Base-by-base conservation (phyloP, 2,888 invertebrate genomes). In the Tiphia femorata region DNA sequence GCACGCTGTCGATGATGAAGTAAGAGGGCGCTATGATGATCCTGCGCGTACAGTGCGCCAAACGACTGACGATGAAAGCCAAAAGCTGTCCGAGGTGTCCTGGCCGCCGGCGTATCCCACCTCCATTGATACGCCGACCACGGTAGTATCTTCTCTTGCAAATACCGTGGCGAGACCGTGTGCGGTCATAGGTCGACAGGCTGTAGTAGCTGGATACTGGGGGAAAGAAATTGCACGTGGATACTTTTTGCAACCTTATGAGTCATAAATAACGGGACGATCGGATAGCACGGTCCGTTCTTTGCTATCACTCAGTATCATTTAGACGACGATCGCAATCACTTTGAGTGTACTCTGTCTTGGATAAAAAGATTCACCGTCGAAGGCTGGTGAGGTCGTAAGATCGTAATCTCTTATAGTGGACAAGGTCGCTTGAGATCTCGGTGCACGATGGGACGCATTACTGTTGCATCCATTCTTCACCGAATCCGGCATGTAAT, bases 61-160 rank as follows among this genome's bases (percentile, higher is more conserved):
- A 56, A 54, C 73, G 73, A 30, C 53, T 49, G 7, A 75, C 71
- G 25, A 80, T 58, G 41, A 77, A 76, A 4, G 68, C 70, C 27
- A 79, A 58, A 4, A 79, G 46, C 33, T 74, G 75, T 16, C 76
- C 77, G 8, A 80, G 71, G 1, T 78, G 76, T 27, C 77, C 72
- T 1, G 76, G 78, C 49, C 71, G 65, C 47, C 72, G 70, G 38
- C 79, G 73, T 14, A 60, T 48, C 17, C 55, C 58, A 17, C 67
- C 64, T 17, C 67, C 62, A 23, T 64, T 63, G n/a, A 56, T 44
- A 3, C 69, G 67, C 19, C 63, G 70, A 19, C 67, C 50, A 53
- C 75, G 62, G 35, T 75, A 73, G 41, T 68, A 75, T 55, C 62
- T 69, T 50, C 73, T 72, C 57, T 77, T 79, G 56, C 54, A 68